Evolutionary conservation across 2,113 vertebrate genomes (phyloP).

Genomic region (Echinops telfairi): DNA sequence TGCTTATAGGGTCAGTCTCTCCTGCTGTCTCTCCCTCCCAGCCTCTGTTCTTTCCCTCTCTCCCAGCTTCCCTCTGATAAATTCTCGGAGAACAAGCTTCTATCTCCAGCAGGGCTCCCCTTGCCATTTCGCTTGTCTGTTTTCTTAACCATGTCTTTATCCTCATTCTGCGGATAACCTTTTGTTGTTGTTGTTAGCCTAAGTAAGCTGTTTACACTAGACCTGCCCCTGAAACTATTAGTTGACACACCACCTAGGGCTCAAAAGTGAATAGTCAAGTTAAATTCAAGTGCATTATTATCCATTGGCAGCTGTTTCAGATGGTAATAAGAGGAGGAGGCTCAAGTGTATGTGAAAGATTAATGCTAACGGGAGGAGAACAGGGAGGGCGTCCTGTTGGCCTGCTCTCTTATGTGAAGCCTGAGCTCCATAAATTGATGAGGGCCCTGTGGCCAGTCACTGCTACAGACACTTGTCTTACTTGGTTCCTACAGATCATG

Average conservation of each 20-base stretch:
- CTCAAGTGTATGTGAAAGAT: not conserved
- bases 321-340: not conserved
- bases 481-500: not conserved
- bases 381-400: not conserved
- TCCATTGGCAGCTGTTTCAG: constrained; percentile 22
- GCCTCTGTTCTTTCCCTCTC: too few relatives aligned
- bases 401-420: not conserved
- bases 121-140: constrained; percentile 21
- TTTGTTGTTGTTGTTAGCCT: not conserved
- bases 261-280: constrained; percentile 25
- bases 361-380: not conserved
- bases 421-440: not conserved
- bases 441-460: not conserved
- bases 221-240: constrained; percentile 25
- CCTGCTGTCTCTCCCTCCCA: not conserved
- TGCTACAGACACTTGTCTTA: not conserved
- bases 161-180: constrained; percentile 10
- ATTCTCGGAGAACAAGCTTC: not conserved
- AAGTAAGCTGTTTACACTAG: constrained; percentile 19
- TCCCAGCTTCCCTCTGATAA: not conserved
- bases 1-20: not conserved
- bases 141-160: constrained; percentile 46
- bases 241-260: not conserved
- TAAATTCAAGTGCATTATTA: constrained; percentile 30
- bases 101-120: not conserved